Percentiles rank a stretch among this genome's conserved stretches.
These are phyloP conservation scores for Potamilus streckersoni DNA, from an alignment of 1,140 invertebrate genomes.

Conservation along the genomic window DNA sequence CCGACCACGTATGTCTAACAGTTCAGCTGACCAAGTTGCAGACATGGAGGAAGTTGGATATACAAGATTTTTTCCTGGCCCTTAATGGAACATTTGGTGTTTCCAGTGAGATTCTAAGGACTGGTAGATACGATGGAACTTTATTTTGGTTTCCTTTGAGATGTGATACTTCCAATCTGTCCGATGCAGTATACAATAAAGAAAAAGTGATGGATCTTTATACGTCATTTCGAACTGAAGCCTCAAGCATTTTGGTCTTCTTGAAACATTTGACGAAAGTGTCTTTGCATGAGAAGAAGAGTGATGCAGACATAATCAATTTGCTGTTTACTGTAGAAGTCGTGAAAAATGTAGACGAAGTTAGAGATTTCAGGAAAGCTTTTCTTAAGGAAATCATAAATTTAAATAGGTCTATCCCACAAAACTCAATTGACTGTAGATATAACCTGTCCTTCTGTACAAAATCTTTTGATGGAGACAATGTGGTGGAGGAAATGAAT, in stretches of 20 bases:
- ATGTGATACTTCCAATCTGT: constrained; percentile 29
- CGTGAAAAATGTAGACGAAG: background rate
- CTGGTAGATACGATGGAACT: constrained; percentile 41
- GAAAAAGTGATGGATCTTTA: constrained; percentile 41
- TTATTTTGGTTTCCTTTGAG: constrained; percentile 60
- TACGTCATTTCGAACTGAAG: constrained; percentile 31
- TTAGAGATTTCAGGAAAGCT: background rate
- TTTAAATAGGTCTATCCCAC: too few species aligned
- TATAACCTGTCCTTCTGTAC: too few species aligned
- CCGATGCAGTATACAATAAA: constrained; percentile 35
- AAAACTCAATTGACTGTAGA: too few species aligned
- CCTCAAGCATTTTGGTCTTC: constrained; percentile 39
- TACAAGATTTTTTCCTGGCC: constrained; percentile 3
- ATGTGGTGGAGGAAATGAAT: too few species aligned
- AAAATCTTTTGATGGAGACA: too few species aligned
- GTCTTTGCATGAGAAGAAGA: background rate
- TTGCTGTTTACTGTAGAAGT: constrained; percentile 1
- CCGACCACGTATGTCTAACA: constrained; percentile 6
- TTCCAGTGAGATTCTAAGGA: background rate
- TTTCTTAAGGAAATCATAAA: too few species aligned
- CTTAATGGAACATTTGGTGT: constrained; percentile 25
- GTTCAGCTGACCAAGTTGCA: background rate
- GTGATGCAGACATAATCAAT: constrained; percentile 1
- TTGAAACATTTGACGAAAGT: constrained; percentile 30
- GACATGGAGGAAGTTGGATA: constrained; percentile 1